Evolutionary conservation across 2,888 invertebrate species (phyloP).

Genomic region (Aplocera efformata): DNA sequence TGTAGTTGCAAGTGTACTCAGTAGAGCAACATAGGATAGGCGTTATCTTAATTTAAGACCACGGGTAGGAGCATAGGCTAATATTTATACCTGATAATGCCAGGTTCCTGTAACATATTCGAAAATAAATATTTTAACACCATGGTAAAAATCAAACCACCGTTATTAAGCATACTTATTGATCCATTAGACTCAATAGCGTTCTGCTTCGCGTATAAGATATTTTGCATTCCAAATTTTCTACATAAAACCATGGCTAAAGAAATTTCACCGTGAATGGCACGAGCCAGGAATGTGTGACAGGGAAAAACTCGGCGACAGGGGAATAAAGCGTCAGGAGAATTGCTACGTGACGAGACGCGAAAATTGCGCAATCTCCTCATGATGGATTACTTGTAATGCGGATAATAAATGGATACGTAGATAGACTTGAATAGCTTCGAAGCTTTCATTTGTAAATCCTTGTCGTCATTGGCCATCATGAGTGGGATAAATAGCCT

Average conservation of each 20-base stretch:
- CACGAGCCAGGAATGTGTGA: constrained; percentile 66
- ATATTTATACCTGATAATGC: too few species aligned
- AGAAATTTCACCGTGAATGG: constrained; percentile 54
- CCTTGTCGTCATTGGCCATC: too few species aligned
- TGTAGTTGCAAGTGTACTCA: too few species aligned
- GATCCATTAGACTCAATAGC: constrained; percentile 19
- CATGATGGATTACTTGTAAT: constrained; percentile 37
- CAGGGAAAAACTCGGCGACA: constrained; percentile 36
- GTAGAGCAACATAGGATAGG: too few species aligned
- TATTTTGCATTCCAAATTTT: constrained; percentile 31
- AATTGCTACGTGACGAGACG: constrained; percentile 21
- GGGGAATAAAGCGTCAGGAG: constrained; percentile 27
- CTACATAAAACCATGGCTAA: constrained; percentile 40
- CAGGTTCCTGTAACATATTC: too few species aligned
- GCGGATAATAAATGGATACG: constrained; percentile 1
- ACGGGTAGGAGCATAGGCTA: too few species aligned
- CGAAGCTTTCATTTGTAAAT: background rate
- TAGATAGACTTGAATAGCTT: background rate
- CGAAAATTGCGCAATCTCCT: constrained; percentile 35
- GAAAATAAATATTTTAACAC: too few species aligned
- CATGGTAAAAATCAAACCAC: too few species aligned
- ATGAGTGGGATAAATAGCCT: too few species aligned
- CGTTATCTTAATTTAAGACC: too few species aligned
- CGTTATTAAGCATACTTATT: too few species aligned
- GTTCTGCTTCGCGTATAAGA: constrained; percentile 19